Evolutionary conservation across 2,797 vertebrate species (phyloP).

Genomic region (Siniperca obscura): DNA sequence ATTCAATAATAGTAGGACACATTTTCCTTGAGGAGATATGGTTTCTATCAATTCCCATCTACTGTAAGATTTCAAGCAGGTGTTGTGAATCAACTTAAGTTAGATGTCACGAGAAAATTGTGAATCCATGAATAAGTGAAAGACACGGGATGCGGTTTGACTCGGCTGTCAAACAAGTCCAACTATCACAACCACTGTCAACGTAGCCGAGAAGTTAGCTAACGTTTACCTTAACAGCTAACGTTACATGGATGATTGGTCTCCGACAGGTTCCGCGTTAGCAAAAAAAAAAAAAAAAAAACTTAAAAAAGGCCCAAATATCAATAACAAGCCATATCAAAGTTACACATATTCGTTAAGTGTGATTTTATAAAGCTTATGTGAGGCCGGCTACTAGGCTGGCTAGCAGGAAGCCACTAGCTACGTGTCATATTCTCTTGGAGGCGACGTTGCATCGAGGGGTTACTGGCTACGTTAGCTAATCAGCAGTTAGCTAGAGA

Average conservation of each 20-base stretch:
- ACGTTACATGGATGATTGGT: neutral
- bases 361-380: neutral
- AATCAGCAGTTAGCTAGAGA: slow-evolving; percentile 39
- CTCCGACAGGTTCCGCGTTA: neutral
- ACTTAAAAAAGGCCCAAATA: rapidly evolving
- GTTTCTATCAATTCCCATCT: neutral
- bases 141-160: neutral
- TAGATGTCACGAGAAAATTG: too few relatives aligned
- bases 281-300: neutral
- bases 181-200: slow-evolving; percentile 26
- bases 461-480: slow-evolving; percentile 49
- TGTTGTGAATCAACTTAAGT: neutral
- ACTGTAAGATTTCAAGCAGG: neutral
- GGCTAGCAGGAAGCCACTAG: slow-evolving; percentile 71
- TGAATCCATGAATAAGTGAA: neutral
- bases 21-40: neutral
- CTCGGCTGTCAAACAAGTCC: slow-evolving; percentile 28
- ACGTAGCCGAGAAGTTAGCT: slow-evolving; percentile 47
- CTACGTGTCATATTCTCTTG: slow-evolving; percentile 81
- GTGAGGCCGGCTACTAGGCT: slow-evolving; percentile 55
- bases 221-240: slow-evolving; percentile 32
- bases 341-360: rapidly evolving
- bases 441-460: slow-evolving; percentile 72
- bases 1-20: neutral
- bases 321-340: neutral